These are phyloP conservation scores for Pithys albifrons DNA, from an alignment of 2,113 vertebrate genomes.

Conservation along the genomic window DNA sequence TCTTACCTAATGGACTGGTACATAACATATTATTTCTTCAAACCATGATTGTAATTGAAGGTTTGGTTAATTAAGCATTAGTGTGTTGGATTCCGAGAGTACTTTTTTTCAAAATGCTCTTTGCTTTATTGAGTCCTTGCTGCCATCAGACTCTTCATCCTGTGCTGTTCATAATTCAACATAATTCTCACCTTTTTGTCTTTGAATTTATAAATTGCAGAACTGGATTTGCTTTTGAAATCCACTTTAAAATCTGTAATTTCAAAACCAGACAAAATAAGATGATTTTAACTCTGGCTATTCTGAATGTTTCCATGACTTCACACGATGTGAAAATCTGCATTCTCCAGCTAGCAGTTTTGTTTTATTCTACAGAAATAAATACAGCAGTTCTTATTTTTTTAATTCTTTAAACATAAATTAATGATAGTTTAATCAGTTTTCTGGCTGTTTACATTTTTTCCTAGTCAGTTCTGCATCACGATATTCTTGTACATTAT, in stretches of 20 bases:
- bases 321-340: not conserved
- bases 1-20: not conserved
- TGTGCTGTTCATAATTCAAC: not conserved
- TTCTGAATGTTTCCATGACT: not conserved
- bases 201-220: not conserved
- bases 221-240: not conserved
- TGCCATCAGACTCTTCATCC: not conserved
- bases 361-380: conserved; percentile 6
- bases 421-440: not conserved
- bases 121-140: not conserved
- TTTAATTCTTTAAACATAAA: not conserved
- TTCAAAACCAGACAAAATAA: not conserved
- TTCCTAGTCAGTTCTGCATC: not conserved
- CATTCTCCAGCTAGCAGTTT: not conserved
- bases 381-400: not conserved
- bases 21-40: not conserved
- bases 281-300: not conserved
- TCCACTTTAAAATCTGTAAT: not conserved
- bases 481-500: not conserved
- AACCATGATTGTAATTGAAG: not conserved
- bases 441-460: conserved; percentile 18
- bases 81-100: not conserved
- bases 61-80: not conserved
- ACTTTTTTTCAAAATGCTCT: not conserved
- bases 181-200: not conserved